These are phyloP conservation scores for Liparis tanakae DNA, from an alignment of 2,797 vertebrate genomes.

Conservation along the genomic window DNA sequence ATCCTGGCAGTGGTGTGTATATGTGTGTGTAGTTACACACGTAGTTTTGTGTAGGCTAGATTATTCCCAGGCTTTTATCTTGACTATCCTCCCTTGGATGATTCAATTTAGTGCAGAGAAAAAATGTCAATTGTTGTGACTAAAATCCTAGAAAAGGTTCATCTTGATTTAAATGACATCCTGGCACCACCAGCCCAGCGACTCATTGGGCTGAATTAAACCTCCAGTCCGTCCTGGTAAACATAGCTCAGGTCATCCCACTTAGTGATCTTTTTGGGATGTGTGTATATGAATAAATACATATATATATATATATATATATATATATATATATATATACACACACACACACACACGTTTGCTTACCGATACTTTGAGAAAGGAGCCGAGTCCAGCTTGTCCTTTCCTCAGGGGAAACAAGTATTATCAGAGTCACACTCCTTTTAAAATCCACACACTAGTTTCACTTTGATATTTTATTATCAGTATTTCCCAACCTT, in stretches of 20 bases:
- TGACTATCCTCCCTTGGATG: background rate
- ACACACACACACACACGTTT: too few species aligned
- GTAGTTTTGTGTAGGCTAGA: background rate
- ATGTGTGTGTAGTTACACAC: background rate
- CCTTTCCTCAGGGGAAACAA: constrained; percentile 6
- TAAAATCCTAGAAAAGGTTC: background rate
- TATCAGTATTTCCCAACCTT: background rate
- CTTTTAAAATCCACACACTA: background rate
- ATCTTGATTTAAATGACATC: background rate
- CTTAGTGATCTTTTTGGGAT: background rate
- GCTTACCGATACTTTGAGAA: background rate
- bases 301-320: background rate
- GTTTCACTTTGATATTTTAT: constrained; percentile 15
- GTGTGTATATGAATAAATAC: background rate
- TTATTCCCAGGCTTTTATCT: background rate
- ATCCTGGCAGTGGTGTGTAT: background rate
- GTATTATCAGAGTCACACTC: constrained; percentile 5
- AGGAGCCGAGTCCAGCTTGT: background rate
- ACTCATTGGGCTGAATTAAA: background rate
- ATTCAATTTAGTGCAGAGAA: background rate
- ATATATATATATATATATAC: too few species aligned
- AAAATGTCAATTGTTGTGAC: background rate
- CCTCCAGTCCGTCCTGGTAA: background rate
- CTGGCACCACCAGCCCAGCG: background rate
- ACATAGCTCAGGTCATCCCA: background rate